Evolutionary conservation across 2,113 vertebrate genomes (phyloP), one percentile per base, ranked within the genome.

Genomic region (Erythrocercus mccallii): DNA sequence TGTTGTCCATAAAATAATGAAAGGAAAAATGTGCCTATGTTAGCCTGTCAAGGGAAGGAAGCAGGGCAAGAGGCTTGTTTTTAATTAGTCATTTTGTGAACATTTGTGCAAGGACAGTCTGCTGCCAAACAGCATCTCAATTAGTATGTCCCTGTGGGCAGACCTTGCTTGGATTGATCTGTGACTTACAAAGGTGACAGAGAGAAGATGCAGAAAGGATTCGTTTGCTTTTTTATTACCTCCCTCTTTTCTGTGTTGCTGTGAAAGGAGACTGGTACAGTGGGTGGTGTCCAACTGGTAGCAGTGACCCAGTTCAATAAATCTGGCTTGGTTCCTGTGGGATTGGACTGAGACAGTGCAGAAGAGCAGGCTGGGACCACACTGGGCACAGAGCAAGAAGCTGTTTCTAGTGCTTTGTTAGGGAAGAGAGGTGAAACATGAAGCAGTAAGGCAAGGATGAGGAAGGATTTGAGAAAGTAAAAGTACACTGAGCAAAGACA

Each of bases 231-330:
- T 82, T 54, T 58, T 60, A 48, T 51, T 13, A 33, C 28, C 7
- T 11, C 1, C 11, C 40, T 22, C 25, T 48, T 76, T 76, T 70
- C 73, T 76, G 28, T 61, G 58, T 96, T 90, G 96, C 97, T 97
- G 96, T 95, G 97, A 97, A 97, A 97, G 96, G 96, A 96, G 94
- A 96, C 96, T 95, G 77, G 56, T 78, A 90, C 81, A 96, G 97
- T 98, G 98, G 97, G 97, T 97, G 97, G 37, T 98, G 97, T 96
- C 97, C 97, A 96, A 98, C 97, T 97, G 97, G 98, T 97, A 97
- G 95, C 98, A 98, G 96, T 96, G 96, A 98, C 90, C 97, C 94
- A 81, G 91, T 79, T 88, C 81, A 90, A 42, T 94, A 98, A 98
- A 98, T 60, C 95, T 68, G 98, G 96, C 96, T 91, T 91, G 98